Conservation (phyloP, 2,113 vertebrate genomes). For the Sapajus apella region DNA sequence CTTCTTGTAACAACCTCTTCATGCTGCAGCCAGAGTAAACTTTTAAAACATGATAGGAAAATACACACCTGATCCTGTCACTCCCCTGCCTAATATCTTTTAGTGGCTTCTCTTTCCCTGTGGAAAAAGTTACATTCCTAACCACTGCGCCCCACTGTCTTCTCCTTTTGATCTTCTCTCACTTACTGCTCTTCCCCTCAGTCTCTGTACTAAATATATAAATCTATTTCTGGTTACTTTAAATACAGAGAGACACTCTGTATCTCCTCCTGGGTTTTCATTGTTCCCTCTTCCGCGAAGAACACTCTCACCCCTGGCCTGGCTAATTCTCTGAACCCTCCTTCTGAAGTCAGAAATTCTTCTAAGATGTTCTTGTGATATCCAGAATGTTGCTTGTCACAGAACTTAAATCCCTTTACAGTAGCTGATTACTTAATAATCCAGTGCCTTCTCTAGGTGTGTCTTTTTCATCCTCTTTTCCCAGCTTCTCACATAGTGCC, state of each 20-base stretch:
- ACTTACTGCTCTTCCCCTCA: background rate
- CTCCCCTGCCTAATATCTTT: background rate
- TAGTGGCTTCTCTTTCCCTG: background rate
- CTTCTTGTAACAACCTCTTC: background rate
- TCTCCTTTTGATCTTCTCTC: background rate
- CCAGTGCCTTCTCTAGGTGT: too few species aligned
- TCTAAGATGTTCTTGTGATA: background rate
- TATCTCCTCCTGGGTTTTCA: background rate
- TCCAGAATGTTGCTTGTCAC: background rate
- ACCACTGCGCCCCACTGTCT: background rate
- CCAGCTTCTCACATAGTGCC: background rate
- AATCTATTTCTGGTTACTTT: background rate
- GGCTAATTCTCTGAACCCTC: background rate
- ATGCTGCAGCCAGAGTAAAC: background rate
- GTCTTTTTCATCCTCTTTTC: background rate
- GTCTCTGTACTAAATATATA: background rate
- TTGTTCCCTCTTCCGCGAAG: background rate
- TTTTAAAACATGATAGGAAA: background rate
- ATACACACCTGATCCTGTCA: background rate
- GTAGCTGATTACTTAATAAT: background rate
- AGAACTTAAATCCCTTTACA: background rate
- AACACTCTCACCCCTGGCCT: background rate
- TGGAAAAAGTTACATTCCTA: background rate
- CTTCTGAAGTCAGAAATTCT: background rate
- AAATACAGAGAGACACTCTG: too few species aligned